These are phyloP conservation scores for Sycophila texana DNA, from an alignment of 2,888 invertebrate species.

Conservation along the genomic window DNA sequence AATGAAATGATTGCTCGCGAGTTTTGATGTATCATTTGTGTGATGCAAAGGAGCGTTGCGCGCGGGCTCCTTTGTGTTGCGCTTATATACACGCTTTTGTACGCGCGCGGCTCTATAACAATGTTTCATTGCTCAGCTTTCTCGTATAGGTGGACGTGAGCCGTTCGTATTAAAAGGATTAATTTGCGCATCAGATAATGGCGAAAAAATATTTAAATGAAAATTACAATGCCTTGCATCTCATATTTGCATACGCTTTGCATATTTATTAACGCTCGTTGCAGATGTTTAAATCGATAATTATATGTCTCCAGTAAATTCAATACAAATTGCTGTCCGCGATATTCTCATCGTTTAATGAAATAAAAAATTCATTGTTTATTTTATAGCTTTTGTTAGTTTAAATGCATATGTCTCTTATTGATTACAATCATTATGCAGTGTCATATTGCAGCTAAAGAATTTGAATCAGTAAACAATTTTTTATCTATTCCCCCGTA, in stretches of 20 bases:
- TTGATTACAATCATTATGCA: neutral
- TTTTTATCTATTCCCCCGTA: no score
- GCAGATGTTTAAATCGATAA: slow-evolving; percentile 33
- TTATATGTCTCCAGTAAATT: slow-evolving; percentile 38
- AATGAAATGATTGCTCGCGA: no score
- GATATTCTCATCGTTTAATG: slow-evolving; percentile 13
- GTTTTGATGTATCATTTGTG: no score
- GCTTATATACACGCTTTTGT: no score
- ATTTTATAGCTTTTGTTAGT: slow-evolving; percentile 34
- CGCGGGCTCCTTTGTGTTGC: no score
- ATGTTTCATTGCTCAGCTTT: no score
- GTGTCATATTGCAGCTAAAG: no score
- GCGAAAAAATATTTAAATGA: slow-evolving; percentile 7
- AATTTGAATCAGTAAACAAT: no score
- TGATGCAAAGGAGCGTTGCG: no score
- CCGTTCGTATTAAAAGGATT: neutral
- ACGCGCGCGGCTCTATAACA: no score
- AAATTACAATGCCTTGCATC: slow-evolving; percentile 42
- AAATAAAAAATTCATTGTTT: slow-evolving; percentile 31
- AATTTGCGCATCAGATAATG: neutral
- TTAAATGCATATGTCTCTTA: slow-evolving; percentile 36
- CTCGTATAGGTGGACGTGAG: neutral
- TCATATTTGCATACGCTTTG: slow-evolving; percentile 41
- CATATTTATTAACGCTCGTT: slow-evolving; percentile 26
- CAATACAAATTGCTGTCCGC: slow-evolving; percentile 20